A percentile compares a stretch with the other conserved stretches of the same genome.
These are phyloP conservation scores for Mystacides longicornis DNA, from an alignment of 2,888 invertebrate species.

Conservation along the genomic window DNA sequence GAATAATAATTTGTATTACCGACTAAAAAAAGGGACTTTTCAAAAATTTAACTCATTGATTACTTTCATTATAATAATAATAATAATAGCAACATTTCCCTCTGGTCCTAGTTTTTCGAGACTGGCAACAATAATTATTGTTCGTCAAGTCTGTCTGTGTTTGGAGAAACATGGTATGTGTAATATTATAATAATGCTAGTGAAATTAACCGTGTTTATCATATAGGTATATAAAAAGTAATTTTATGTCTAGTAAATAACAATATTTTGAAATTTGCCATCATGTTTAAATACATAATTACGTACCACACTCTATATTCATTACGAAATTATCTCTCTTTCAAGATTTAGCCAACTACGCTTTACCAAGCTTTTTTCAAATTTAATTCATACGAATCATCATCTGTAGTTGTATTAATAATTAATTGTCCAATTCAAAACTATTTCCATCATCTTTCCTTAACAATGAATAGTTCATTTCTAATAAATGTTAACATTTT, in stretches of 20 bases:
- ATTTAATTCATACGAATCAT: too few species aligned
- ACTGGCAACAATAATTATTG: neutral
- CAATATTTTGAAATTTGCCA: neutral
- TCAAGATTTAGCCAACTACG: too few species aligned
- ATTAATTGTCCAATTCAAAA: too few species aligned
- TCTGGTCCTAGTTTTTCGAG: slow-evolving; percentile 1
- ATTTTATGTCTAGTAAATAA: too few species aligned
- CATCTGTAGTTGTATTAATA: too few species aligned
- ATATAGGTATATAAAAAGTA: neutral
- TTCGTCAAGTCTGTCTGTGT: too few species aligned
- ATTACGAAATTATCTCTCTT: neutral
- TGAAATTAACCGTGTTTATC: too few species aligned
- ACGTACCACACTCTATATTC: neutral
- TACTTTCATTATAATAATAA: neutral
- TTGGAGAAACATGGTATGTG: neutral
- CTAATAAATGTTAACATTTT: too few species aligned
- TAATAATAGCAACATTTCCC: neutral
- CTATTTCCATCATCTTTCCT: too few species aligned
- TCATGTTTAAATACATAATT: neutral
- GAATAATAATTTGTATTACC: neutral
- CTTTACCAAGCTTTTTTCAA: too few species aligned
- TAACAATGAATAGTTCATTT: too few species aligned
- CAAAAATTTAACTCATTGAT: neutral
- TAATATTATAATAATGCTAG: neutral
- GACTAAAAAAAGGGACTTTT: neutral